Conservation (phyloP, 1,140 invertebrate genomes). For the Sminthurinus signatus region DNA sequence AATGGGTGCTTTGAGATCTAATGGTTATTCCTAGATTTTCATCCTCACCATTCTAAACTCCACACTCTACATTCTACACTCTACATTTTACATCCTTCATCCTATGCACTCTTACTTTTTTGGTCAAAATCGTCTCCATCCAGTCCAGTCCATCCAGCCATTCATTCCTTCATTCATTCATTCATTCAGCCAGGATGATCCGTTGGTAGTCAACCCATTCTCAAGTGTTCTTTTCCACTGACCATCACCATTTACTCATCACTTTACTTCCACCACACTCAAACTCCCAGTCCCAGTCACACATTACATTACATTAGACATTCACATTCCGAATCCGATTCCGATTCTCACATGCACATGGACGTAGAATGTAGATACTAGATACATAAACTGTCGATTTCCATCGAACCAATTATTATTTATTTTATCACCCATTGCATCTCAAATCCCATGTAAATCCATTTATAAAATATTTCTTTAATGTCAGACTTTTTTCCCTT, state of each 20-base stretch:
- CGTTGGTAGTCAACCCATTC: conserved; percentile 11
- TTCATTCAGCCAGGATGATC: conserved; percentile 28
- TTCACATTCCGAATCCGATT: not conserved
- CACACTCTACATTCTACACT: too few relatives aligned
- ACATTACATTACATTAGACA: not conserved
- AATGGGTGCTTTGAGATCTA: conserved; percentile 30
- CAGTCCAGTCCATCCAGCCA: conserved; percentile 13
- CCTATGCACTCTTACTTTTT: too few relatives aligned
- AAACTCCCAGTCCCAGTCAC: too few relatives aligned
- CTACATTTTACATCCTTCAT: too few relatives aligned
- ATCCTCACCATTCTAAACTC: conserved; percentile 17
- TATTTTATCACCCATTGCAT: conserved; percentile 25
- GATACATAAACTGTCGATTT: conserved; percentile 22
- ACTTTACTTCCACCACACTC: too few relatives aligned
- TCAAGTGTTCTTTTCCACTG: conserved; percentile 22
- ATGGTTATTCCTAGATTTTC: conserved; percentile 36
- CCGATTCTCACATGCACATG: too few relatives aligned
- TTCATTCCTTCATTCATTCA: conserved; percentile 14
- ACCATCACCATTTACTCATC: conserved; percentile 15
- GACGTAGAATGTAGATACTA: conserved; percentile 8
- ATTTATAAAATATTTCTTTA: conserved; percentile 12
- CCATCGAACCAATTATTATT: conserved; percentile 32
- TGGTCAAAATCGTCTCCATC: too few relatives aligned
- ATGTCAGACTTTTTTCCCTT: conserved; percentile 2
- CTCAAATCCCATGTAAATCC: conserved; percentile 10